Evolutionary conservation across 2,797 vertebrate species (phyloP).

Genomic region (Gobionotothen gibberifrons): DNA sequence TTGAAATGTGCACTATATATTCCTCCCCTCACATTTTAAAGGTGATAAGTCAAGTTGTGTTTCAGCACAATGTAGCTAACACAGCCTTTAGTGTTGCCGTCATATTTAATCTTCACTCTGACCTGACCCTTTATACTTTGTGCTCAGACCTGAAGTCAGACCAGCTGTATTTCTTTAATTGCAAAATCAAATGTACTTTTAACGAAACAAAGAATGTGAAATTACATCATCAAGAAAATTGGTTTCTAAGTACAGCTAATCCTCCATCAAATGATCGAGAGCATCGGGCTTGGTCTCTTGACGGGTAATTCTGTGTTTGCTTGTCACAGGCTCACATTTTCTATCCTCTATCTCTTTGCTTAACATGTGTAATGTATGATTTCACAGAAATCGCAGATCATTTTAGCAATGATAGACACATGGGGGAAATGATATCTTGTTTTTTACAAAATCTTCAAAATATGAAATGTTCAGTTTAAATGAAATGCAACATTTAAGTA

Average conservation of each 20-base stretch:
- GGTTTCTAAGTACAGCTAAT: slow-evolving; percentile 51
- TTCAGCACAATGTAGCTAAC: neutral
- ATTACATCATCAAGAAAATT: slow-evolving; percentile 50
- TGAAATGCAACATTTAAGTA: neutral
- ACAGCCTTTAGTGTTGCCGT: neutral
- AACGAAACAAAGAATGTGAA: slow-evolving; percentile 19
- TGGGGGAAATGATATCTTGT: neutral
- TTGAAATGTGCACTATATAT: neutral
- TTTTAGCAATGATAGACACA: neutral
- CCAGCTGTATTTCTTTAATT: neutral
- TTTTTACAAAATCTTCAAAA: neutral
- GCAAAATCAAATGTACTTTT: slow-evolving; percentile 12
- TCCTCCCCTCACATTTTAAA: neutral
- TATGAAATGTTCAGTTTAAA: neutral
- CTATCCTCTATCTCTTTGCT: neutral
- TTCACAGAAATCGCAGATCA: neutral
- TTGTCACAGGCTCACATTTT: neutral
- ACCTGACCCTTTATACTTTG: neutral
- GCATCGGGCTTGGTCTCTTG: slow-evolving; percentile 15
- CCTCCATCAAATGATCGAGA: slow-evolving; percentile 47
- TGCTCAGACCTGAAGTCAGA: slow-evolving; percentile 5
- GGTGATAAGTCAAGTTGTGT: slow-evolving; percentile 12
- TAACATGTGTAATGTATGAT: neutral
- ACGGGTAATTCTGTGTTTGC: slow-evolving; percentile 6
- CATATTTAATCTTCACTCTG: neutral